Percentiles rank a stretch among this genome's conserved stretches.
Conservation (phyloP, 1,140 invertebrate genomes). For the Lepidurus packardi region DNA sequence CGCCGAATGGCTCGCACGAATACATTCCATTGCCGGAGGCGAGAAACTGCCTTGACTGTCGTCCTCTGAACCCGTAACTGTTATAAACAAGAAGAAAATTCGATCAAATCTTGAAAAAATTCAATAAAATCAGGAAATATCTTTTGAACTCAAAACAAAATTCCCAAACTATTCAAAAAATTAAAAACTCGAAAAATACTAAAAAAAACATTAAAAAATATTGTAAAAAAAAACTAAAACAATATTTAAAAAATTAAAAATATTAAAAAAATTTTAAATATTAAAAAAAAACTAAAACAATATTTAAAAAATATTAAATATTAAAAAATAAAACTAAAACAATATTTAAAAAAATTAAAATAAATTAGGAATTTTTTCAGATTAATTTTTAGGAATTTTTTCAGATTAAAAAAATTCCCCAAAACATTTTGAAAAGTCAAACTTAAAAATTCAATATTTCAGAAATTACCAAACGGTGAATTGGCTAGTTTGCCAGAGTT, state of each 20-base stretch:
- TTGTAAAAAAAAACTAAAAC: too few relatives aligned
- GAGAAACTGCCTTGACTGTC: not conserved
- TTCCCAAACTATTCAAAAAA: not conserved
- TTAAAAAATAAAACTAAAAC: too few relatives aligned
- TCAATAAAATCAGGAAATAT: not conserved
- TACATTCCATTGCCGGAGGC: not conserved
- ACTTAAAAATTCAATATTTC: not conserved
- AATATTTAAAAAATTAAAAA: too few relatives aligned
- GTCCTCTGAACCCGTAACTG: not conserved
- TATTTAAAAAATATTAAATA: too few relatives aligned
- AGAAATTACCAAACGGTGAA: not conserved
- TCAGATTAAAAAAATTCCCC: not conserved
- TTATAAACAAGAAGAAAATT: not conserved
- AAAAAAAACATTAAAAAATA: too few relatives aligned
- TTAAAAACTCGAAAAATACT: too few relatives aligned
- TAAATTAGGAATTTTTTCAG: too few relatives aligned
- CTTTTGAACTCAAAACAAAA: not conserved
- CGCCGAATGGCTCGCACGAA: not conserved
- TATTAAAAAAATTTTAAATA: too few relatives aligned
- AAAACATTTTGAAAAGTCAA: not conserved
- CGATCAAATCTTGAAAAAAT: not conserved
- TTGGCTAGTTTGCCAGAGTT: not conserved
- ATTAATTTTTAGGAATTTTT: too few relatives aligned
- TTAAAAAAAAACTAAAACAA: too few relatives aligned
- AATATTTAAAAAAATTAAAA: too few relatives aligned